These are phyloP conservation scores for Agrotis ipsilon DNA, from an alignment of 2,888 invertebrate species.

Conservation along the genomic window DNA sequence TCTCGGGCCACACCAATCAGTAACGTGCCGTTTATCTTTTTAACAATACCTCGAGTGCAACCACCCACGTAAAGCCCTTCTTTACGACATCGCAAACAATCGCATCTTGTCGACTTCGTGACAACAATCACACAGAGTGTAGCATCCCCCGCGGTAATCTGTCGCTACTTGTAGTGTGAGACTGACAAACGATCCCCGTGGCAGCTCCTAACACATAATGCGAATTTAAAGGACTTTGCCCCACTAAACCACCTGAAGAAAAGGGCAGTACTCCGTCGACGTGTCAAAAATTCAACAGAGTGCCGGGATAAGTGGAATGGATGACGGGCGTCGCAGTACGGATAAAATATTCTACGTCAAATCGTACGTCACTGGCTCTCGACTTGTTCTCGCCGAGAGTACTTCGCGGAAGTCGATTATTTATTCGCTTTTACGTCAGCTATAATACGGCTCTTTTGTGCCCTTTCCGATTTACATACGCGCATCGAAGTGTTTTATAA, in stretches of 20 bases:
- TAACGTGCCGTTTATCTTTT: slow-evolving; percentile 42
- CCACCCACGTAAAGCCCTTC: slow-evolving; percentile 38
- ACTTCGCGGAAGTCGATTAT: slow-evolving; percentile 88
- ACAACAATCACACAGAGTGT: slow-evolving; percentile 55
- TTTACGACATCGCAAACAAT: slow-evolving; percentile 52
- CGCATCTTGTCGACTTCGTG: slow-evolving; percentile 54
- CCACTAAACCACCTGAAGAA: slow-evolving; percentile 86
- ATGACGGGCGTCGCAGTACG: slow-evolving; percentile 84
- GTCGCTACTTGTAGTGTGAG: slow-evolving; percentile 66
- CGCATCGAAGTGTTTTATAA: slow-evolving; percentile 76
- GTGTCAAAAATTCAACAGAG: slow-evolving; percentile 90
- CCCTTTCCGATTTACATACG: slow-evolving; percentile 82
- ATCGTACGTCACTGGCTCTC: slow-evolving; percentile 90
- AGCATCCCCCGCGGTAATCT: slow-evolving; percentile 64
- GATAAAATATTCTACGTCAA: slow-evolving; percentile 90
- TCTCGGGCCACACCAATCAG: slow-evolving; percentile 50
- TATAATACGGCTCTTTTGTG: slow-evolving; percentile 84
- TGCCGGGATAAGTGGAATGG: slow-evolving; percentile 90
- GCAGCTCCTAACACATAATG: slow-evolving; percentile 73
- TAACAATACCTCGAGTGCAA: slow-evolving; percentile 41
- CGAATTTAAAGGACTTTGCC: slow-evolving; percentile 86
- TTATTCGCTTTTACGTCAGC: slow-evolving; percentile 88
- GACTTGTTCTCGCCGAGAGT: slow-evolving; percentile 87
- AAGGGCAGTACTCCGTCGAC: slow-evolving; percentile 84
- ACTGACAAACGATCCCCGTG: slow-evolving; percentile 73